Base-by-base conservation (phyloP, 2,113 vertebrate species). In the Drymodes brunneopygia region DNA sequence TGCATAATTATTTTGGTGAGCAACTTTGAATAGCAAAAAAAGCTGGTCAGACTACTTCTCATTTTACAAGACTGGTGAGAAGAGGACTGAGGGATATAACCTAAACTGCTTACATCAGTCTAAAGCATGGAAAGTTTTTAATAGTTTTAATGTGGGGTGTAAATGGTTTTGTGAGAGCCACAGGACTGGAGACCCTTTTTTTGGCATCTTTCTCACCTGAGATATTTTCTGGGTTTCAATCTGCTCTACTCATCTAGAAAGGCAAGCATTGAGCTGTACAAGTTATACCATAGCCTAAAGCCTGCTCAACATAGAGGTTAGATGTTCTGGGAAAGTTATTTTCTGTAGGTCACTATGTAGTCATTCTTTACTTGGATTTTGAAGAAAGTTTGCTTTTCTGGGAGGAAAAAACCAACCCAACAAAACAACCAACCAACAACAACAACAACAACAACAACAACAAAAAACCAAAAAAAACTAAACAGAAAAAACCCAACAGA, bases 1-100 rank as follows among this genome's bases (percentile, higher is more conserved):
- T 79, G 15, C 38, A 35, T 60, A 90, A 85, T 79, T 85, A 62
- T 81, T 94, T 90, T 84, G 44, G 23, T 60, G 38, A 91, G 8
- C 45, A 77, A 69, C 8, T 72, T 16, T 48, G 44, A 86, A 75
- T 33, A 69, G 8, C 0, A 3, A 71, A 85, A 51, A 53, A 73
- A 35, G 0, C 27, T 81, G 35, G 7, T 66, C 38, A 47, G 29
- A 53, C 33, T 36, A 29, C 36, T 82, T 53, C 33, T 64, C 12
- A 21, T 53, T 81, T 81, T 81, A 66, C 20, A 58, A 4, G 71
- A 42, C 33, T 42, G 13, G 8, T 70, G 24, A 78, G 44, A 74
- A 70, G 19, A 38, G 1, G 5, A 35, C 29, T 35, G 8, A 38
- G 57, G 16, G 15, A 27, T 73, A 8, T 47, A 48, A 45, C 29